Conservation (phyloP, 1,140 invertebrate genomes). For the Adoxophyes honmai region DNA sequence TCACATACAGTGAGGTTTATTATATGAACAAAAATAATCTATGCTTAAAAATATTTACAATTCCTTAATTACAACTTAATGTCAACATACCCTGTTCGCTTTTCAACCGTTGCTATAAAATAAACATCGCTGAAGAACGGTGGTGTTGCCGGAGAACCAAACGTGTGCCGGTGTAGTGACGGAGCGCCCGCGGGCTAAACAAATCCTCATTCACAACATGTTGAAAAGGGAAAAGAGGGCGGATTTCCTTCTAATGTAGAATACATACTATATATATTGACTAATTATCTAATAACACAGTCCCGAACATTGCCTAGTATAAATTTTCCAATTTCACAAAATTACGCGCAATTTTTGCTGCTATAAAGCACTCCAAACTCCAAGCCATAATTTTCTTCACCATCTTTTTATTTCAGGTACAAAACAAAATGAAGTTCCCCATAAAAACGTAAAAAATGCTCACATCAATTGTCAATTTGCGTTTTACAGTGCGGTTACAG, state of each 20-base stretch:
- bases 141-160: too few relatives aligned
- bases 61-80: slow-evolving; percentile 66
- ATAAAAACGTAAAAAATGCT: background rate
- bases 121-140: slow-evolving; percentile 31
- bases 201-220: slow-evolving; percentile 53
- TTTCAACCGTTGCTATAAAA: slow-evolving; percentile 68
- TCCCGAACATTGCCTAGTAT: slow-evolving; percentile 58
- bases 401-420: slow-evolving; percentile 53
- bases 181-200: slow-evolving; percentile 1
- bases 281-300: slow-evolving; percentile 73
- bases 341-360: background rate
- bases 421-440: slow-evolving; percentile 33
- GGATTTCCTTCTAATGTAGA: slow-evolving; percentile 42
- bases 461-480: too few relatives aligned
- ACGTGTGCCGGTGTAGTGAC: too few relatives aligned
- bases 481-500: too few relatives aligned
- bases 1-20: slow-evolving; percentile 70
- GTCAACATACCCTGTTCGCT: slow-evolving; percentile 72
- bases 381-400: slow-evolving; percentile 22
- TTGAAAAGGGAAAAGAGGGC: slow-evolving; percentile 71
- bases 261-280: slow-evolving; percentile 45
- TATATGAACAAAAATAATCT: slow-evolving; percentile 76
- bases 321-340: slow-evolving; percentile 30
- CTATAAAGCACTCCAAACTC: background rate
- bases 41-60: slow-evolving; percentile 74